Evolutionary conservation across 1,140 invertebrate species (phyloP).

Genomic region (Ceratitis capitata): DNA sequence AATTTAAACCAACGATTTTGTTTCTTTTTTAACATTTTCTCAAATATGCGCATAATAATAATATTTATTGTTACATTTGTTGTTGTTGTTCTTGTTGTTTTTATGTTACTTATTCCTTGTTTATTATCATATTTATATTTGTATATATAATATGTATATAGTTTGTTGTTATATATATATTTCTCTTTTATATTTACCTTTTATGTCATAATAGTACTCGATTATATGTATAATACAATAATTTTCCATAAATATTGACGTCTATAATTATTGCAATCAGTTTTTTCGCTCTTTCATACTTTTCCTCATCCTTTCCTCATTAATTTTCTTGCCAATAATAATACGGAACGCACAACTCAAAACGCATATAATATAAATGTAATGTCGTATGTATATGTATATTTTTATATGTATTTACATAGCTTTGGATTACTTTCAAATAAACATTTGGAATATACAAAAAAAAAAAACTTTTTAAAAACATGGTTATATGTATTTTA

Average conservation of each 20-base stretch:
- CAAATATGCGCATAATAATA: slow-evolving; percentile 26
- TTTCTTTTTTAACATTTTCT: slow-evolving; percentile 25
- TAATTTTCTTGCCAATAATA: not conserved
- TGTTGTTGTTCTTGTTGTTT: not conserved
- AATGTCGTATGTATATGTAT: not conserved
- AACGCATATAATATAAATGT: slow-evolving; percentile 15
- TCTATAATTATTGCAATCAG: slow-evolving; percentile 1
- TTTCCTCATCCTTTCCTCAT: not conserved
- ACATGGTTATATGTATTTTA: not conserved
- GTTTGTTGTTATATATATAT: not conserved
- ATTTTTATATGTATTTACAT: not conserved
- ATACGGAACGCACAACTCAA: slow-evolving; percentile 19
- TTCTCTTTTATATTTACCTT: not conserved
- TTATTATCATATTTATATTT: not conserved
- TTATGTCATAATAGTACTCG: not conserved
- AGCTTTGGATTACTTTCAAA: not conserved
- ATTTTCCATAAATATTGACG: slow-evolving; percentile 5
- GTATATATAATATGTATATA: not conserved
- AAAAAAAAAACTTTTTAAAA: not conserved
- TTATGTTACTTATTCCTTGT: not conserved
- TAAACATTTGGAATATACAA: not conserved
- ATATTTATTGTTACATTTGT: slow-evolving; percentile 9
- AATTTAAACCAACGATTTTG: not conserved
- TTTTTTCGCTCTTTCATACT: not conserved
- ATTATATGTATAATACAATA: slow-evolving; percentile 30